phyloP scores from a whole-genome alignment of 2,888 invertebrate genomes.

The Mylabris sibirica region DNA sequence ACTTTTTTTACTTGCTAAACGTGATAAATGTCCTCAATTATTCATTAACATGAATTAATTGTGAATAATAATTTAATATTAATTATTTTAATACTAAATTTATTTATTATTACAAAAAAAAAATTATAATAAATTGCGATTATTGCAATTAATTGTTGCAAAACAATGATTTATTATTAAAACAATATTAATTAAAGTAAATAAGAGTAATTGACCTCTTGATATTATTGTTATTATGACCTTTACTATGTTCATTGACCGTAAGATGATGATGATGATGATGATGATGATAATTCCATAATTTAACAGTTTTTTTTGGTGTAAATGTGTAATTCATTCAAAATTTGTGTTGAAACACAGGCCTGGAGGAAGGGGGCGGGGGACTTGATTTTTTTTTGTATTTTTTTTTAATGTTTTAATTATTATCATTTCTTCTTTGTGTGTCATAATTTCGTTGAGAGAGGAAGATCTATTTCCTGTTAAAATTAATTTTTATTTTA shows the following conservation, averaged over 20 bases:
- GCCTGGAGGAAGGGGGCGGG: no score
- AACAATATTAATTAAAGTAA: not conserved
- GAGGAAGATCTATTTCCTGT: slow-evolving; percentile 1
- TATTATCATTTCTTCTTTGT: no score
- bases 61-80: no score
- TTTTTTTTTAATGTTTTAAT: no score
- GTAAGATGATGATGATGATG: not conserved
- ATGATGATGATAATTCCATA: not conserved
- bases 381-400: no score
- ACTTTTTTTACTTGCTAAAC: no score
- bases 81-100: no score
- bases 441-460: no score
- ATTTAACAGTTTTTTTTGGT: not conserved
- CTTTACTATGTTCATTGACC: slow-evolving; percentile 9
- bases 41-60: no score
- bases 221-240: slow-evolving; percentile 8
- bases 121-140: not conserved
- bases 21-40: no score
- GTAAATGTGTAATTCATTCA: not conserved
- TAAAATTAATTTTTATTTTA: not conserved
- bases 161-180: not conserved
- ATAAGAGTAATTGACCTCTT: slow-evolving; percentile 1
- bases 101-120: not conserved
- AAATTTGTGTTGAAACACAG: no score
- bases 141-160: slow-evolving; percentile 3